Base-by-base conservation (phyloP, 2,888 invertebrate genomes). In the Margaritifera margaritifera region DNA sequence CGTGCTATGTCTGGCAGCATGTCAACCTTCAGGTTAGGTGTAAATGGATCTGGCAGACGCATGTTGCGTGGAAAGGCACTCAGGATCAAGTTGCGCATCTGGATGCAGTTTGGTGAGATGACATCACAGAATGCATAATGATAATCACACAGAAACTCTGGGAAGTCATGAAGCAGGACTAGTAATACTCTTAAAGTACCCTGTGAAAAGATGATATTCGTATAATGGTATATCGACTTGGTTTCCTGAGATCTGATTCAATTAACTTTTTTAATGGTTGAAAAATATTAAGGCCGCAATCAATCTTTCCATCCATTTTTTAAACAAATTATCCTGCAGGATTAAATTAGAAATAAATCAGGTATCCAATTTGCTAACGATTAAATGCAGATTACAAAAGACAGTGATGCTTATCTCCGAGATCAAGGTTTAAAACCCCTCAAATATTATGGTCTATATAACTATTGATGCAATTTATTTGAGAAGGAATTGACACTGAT, bases 121-220 rank as follows among this genome's bases (percentile, higher is more conserved):
- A 97, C 98, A 90, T 99, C 99, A 90, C 99, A 99, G 91, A 99
- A 98, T 59, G 96, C 96, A 90, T 99, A 99, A 90, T 99, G 98
- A 90, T 98, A 99, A 89, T 99, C 99, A 90, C 99, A 99, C 64
- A 99, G 92, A 90, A 99, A 98, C 91, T 99, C 99, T 0, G 99
- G 99, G 90, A 99, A 99, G 90, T 99, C 99, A 89, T 99, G 99
- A 19, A 99, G 92, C 51, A 99, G 91, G 0, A 99, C 98, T 55
- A 99, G 92, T 64, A 99, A 92, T 15, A 99, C 97, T 75, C 98
- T 93, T 60, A 99, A 91, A 0, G 98, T 97, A 54, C 92, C 92
- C 90, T 91, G 84, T 8, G 82, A 81, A 57, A 61, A 62, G 67
- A 73, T 67, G 22, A 25, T 20, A 42, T 19, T 20, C 25, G 0